Evolutionary conservation across 64 coral and sea anemone species (phyloP).

Genomic region (Stichodactyla helianthus): DNA sequence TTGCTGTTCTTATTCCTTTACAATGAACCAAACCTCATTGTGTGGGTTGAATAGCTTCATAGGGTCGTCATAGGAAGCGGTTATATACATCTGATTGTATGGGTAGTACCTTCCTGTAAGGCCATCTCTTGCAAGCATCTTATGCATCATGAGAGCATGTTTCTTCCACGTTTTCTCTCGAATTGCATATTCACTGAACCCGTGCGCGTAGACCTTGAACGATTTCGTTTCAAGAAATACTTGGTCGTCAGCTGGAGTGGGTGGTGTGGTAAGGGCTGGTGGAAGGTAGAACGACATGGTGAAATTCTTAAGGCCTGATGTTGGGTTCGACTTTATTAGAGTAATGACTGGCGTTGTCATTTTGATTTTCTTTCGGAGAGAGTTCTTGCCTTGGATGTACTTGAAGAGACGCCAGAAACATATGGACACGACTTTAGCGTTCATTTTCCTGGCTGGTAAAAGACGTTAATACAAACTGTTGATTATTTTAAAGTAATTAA

Average conservation of each 20-base stretch:
- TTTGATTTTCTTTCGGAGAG: neutral
- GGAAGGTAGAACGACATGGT: slow-evolving; percentile 25
- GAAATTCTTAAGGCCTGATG: neutral
- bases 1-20: neutral
- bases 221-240: neutral
- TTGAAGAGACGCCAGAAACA: slow-evolving; percentile 20
- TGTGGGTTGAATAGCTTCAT: slow-evolving; percentile 24
- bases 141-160: neutral
- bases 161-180: neutral
- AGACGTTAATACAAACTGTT: too few relatives aligned
- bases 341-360: slow-evolving; percentile 20
- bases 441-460: neutral
- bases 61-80: slow-evolving; percentile 20
- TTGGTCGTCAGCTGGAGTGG: neutral
- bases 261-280: neutral
- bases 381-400: slow-evolving; percentile 20
- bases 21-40: slow-evolving; percentile 13
- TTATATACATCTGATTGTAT: neutral
- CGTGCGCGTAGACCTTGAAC: slow-evolving; percentile 9
- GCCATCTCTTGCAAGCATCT: neutral
- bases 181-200: neutral
- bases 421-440: neutral
- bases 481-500: too few relatives aligned
- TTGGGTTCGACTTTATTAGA: neutral
- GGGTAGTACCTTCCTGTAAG: neutral